phyloP scores from a whole-genome alignment of 2,113 vertebrate species.

The Pipra filicauda region DNA sequence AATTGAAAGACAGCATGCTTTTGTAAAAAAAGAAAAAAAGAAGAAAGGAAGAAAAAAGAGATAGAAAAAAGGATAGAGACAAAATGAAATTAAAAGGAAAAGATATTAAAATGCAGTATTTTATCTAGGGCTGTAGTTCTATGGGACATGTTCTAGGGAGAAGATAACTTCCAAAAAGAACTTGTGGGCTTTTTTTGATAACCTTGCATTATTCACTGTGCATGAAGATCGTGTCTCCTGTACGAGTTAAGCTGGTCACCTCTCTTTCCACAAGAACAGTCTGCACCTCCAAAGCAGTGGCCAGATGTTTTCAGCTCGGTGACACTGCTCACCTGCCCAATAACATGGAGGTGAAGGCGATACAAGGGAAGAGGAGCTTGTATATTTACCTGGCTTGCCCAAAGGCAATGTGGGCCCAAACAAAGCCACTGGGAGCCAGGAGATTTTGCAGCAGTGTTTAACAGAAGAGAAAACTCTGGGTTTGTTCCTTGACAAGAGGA shows the following conservation, averaged over 20 bases:
- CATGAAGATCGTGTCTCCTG: neutral
- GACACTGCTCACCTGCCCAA: neutral
- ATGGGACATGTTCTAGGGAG: neutral
- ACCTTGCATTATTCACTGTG: neutral
- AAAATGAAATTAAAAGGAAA: neutral
- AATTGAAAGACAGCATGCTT: conserved; percentile 77
- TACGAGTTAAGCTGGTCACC: neutral
- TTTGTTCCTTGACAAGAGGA: neutral
- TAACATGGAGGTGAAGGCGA: rapidly evolving
- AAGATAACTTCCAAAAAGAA: conserved; percentile 2
- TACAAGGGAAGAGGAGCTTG: rapidly evolving
- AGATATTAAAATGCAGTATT: conserved; percentile 4
- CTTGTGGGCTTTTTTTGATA: neutral
- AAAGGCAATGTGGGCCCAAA: neutral
- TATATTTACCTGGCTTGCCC: neutral
- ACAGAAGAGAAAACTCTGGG: neutral
- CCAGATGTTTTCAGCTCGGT: neutral
- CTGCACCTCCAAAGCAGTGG: neutral
- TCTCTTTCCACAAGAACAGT: neutral
- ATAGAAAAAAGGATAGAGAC: neutral
- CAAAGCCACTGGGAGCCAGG: neutral
- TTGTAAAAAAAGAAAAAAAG: neutral
- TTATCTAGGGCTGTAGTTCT: neutral
- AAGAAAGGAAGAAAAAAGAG: neutral
- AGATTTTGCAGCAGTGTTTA: neutral